These are phyloP conservation scores for Tromatobia lineatoria DNA, from an alignment of 2,888 invertebrate genomes.

Conservation along the genomic window DNA sequence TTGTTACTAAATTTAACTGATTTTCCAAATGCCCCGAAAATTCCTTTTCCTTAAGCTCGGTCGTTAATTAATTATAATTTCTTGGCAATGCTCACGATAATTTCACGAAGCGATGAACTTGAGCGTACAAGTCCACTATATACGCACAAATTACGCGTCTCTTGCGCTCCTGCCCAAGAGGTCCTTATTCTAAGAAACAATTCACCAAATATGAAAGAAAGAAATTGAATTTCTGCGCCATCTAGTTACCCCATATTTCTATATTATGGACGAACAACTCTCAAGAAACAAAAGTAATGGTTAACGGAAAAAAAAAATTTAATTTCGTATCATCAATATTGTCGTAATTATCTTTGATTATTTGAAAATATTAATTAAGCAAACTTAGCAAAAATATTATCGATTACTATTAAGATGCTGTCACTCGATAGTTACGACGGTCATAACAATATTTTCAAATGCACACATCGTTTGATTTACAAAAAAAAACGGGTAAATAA, in stretches of 20 bases:
- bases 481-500: not conserved
- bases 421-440: not conserved
- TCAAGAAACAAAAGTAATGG: not conserved
- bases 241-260: not conserved
- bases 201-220: constrained; percentile 34
- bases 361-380: too few relatives aligned
- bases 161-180: constrained; percentile 22
- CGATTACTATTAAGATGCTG: not conserved
- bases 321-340: not conserved
- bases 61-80: not conserved
- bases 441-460: too few relatives aligned
- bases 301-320: not conserved
- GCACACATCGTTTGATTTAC: not conserved
- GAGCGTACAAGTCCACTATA: not conserved
- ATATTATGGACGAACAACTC: not conserved
- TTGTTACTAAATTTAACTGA: not conserved
- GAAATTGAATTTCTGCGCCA: constrained; percentile 9
- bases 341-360: not conserved
- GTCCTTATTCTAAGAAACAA: constrained; percentile 46
- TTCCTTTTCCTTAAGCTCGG: not conserved
- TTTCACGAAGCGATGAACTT: not conserved
- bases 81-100: constrained; percentile 2
- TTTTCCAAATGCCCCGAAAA: not conserved
- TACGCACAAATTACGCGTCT: not conserved
- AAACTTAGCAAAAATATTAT: not conserved